phyloP scores from a whole-genome alignment of 2,888 invertebrate species.

The Ectemnius continuus region DNA sequence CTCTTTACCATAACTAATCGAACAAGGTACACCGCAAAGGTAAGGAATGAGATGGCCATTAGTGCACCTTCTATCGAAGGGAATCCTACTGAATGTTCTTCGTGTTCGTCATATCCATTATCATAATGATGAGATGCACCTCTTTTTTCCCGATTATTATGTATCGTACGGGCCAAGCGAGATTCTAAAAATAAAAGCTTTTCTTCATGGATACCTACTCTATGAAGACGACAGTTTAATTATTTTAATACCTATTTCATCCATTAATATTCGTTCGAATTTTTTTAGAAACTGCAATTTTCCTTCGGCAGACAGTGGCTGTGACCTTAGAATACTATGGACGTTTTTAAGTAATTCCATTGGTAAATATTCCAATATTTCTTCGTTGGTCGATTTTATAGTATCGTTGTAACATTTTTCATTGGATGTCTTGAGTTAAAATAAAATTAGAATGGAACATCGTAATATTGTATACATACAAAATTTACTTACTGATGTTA shows the following conservation, averaged over 20 bases:
- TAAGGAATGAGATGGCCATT: constrained; percentile 90
- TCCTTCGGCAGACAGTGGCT: constrained; percentile 71
- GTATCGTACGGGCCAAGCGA: constrained; percentile 57
- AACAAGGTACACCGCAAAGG: constrained; percentile 91
- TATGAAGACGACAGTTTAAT: constrained; percentile 10
- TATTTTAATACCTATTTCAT: constrained; percentile 82
- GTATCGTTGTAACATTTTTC: constrained; percentile 13
- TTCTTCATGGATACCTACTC: constrained; percentile 1
- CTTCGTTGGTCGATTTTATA: constrained; percentile 10
- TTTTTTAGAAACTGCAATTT: constrained; percentile 82
- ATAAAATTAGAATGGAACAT: no score
- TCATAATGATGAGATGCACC: constrained; percentile 53
- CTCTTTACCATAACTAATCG: constrained; percentile 88
- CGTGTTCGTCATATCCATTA: constrained; percentile 72
- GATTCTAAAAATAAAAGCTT: constrained; percentile 58
- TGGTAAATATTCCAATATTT: constrained; percentile 67
- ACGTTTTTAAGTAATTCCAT: constrained; percentile 72
- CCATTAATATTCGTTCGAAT: constrained; percentile 82
- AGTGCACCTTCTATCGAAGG: constrained; percentile 90
- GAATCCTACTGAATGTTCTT: constrained; percentile 84
- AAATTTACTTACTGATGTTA: no score
- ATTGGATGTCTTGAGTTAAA: not conserved
- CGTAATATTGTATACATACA: no score
- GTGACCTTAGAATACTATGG: constrained; percentile 70
- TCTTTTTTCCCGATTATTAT: constrained; percentile 68